Base-by-base conservation (phyloP, 1,140 invertebrate genomes). In the Periplaneta americana region DNA sequence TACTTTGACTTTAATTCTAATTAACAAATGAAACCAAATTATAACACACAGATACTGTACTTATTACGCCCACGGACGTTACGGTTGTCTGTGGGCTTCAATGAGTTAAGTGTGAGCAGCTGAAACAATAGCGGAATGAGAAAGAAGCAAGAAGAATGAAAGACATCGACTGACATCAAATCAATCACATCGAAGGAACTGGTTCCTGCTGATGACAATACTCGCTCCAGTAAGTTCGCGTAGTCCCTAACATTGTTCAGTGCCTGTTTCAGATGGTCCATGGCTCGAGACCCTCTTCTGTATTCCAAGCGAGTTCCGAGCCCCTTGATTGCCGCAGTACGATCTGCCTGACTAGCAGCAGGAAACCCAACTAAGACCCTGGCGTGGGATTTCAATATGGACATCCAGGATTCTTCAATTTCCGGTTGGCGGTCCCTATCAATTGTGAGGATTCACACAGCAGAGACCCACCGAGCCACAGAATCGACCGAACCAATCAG, bases 361-460 rank as follows among this genome's bases (percentile, higher is more conserved):
- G n/a, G 9, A 11, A n/a, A n/a, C 15, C 39, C 15, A 33, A 28
- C 75, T 35, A 11, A 77, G 33, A 13, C 22, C 35, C 35, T 28
- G 75, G 15, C 75, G 15, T 33, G 2, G 35, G 75, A 77, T 77
- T 33, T 77, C 75, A 77, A 77, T 77, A 77, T 77, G 75, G 75
- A 77, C 75, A 77, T 31, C 75, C 48, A 11, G 75, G 75, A 77
- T 22, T 22, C 75, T 36, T 77, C 75, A 77, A 77, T 77, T 77
- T 77, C 75, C 75, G 33, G 48, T 28, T 66, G 1, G 48, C 22
- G 48, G 48, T 66, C 48, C n/a, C 48, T 66, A 66, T 66, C 22
- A 66, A 66, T 28, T 28, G 48, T 66, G 48, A 66, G 48, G 48
- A 28, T 66, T 66, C 48, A 66, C 48, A 28, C 48, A 66, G 48